Evolutionary conservation across 1,140 invertebrate species (phyloP).

Genomic region (Luehdorfia chinensis): DNA sequence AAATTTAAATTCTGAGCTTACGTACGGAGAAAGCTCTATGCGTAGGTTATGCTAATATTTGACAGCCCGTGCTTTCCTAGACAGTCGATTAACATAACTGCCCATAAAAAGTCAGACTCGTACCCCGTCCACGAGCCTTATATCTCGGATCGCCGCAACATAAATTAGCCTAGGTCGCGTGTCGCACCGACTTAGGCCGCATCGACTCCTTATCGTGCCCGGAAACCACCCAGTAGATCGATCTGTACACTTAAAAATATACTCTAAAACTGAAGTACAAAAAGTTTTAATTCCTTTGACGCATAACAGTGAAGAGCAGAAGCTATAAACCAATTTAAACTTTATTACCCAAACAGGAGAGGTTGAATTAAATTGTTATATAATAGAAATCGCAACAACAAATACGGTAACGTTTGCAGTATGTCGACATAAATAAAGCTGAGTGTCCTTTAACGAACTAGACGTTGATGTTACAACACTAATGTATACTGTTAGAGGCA

Average conservation of each 20-base stretch:
- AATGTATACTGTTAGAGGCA: conserved; percentile 41
- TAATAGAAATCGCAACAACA: conserved; percentile 35
- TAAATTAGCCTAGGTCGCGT: conserved; percentile 72
- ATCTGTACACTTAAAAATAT: conserved; percentile 36
- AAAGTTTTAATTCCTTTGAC: conserved; percentile 45
- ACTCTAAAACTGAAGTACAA: conserved; percentile 35
- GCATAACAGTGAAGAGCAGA: conserved; percentile 18
- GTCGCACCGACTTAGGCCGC: conserved; percentile 62
- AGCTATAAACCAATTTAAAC: conserved; percentile 35
- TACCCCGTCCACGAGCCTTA: conserved; percentile 37
- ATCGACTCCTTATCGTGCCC: conserved; percentile 68
- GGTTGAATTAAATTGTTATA: conserved; percentile 27
- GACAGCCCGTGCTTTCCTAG: conserved; percentile 45
- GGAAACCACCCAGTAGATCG: conserved; percentile 56
- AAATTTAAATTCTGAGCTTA: neutral
- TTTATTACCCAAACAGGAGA: conserved; percentile 40
- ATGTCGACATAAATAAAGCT: conserved; percentile 73
- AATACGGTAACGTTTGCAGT: conserved; percentile 69
- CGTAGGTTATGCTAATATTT: conserved; percentile 28
- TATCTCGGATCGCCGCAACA: conserved; percentile 70
- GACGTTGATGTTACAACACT: conserved; percentile 65
- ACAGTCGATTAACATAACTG: conserved; percentile 55
- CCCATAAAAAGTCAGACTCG: conserved; percentile 63
- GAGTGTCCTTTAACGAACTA: conserved; percentile 74
- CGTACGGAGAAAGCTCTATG: neutral